Evolutionary conservation across 2,113 vertebrate species (phyloP).

Genomic region (Archocentrus centrarchus): DNA sequence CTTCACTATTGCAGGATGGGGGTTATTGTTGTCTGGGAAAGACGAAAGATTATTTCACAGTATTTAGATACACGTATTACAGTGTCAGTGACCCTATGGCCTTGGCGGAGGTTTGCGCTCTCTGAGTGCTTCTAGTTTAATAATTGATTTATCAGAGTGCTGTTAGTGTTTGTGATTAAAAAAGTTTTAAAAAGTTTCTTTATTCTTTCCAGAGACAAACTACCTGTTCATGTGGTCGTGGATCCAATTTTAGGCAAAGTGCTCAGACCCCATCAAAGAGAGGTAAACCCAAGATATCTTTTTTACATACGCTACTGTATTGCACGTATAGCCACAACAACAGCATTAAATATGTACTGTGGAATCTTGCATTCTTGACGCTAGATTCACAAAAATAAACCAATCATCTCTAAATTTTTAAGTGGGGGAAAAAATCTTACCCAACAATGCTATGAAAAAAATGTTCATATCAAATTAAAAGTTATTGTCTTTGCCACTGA

Average conservation of each 20-base stretch:
- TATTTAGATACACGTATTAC: too few relatives aligned
- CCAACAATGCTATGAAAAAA: too few relatives aligned
- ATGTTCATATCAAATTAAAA: background rate
- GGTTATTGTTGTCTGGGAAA: too few relatives aligned
- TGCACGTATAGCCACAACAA: background rate
- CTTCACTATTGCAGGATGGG: too few relatives aligned
- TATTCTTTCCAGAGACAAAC: constrained; percentile 83
- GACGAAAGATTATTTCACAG: too few relatives aligned
- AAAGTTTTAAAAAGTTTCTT: background rate
- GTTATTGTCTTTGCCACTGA: background rate
- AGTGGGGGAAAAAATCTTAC: background rate
- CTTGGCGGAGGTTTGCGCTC: too few relatives aligned
- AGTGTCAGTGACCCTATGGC: too few relatives aligned
- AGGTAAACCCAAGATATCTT: constrained; percentile 79
- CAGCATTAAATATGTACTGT: background rate
- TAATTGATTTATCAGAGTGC: background rate
- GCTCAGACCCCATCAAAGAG: constrained; percentile 96
- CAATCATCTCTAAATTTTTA: background rate
- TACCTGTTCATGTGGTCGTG: constrained; percentile 95
- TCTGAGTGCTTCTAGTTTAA: background rate
- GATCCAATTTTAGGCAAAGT: constrained; percentile 93
- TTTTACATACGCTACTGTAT: background rate
- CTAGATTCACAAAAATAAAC: background rate
- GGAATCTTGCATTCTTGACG: background rate
- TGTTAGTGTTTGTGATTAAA: background rate